Base-by-base conservation (phyloP, 2,113 vertebrate species). In the Rhinolophus ferrumequinum region DNA sequence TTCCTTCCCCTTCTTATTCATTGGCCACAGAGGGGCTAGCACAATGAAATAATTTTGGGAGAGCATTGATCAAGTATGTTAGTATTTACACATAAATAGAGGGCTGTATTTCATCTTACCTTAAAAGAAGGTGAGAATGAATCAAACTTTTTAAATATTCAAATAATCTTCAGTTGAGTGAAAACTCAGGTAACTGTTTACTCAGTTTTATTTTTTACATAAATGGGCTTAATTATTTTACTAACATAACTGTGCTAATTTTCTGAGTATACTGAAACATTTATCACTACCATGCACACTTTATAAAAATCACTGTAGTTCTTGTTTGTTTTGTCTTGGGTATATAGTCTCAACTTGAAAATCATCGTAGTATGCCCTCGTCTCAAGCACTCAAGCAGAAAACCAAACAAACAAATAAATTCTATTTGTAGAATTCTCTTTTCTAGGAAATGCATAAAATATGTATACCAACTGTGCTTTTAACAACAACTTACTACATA, bases 401-500 rank as follows among this genome's bases (percentile, higher is more conserved):
- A 50, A 95, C 22, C 12, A 70, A 83, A 95, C 76, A 64, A 44
- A 38, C 80, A 97, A 97, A 79, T 44, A 62, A 28, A 94, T 47
- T 64, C 94, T 97, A 84, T 93, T n/a, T 62, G 28, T 85, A 66
- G 58, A 95, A 91, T 90, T 84, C 67, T 52, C 7, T 75, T 81
- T 89, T 41, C n/a, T 58, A 92, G 8, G 14, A 69, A 54, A 83
- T 93, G 60, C 22, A 83, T 58, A 93, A 44, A 87, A 56, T 47
- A 19, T 33, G 2, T 62, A 67, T 72, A 28, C 15, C 16, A 89
- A 2, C 13, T 47, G 69, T 44, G 13, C 64, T 94, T 96, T 97
- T 85, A 96, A 83, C 11, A 96, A 35, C 11, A 93, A 93, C 97
- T 97, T 35, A 92, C 88, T 90, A 67, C 5, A 82, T 94, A 9